Conservation (phyloP, 2,888 invertebrate genomes). For the Dicyrtomina minuta region DNA sequence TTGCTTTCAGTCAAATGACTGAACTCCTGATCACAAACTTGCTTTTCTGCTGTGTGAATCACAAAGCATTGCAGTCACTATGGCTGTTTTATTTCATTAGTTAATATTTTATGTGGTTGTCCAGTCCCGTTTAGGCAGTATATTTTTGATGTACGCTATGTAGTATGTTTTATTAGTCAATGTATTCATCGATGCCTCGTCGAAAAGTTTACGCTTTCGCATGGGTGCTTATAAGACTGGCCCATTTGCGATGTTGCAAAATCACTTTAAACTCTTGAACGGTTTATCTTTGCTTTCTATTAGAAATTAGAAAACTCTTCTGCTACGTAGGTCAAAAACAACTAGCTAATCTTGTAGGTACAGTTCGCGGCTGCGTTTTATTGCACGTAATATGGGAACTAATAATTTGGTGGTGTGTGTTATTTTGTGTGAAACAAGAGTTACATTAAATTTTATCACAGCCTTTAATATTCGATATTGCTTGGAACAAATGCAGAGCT, state of each 20-base stretch:
- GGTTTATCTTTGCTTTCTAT: not conserved
- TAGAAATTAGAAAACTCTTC: no score
- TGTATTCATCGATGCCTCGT: not conserved
- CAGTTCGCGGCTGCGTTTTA: no score
- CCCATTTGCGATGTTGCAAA: not conserved
- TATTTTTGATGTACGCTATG: not conserved
- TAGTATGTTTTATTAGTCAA: not conserved
- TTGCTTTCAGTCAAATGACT: not conserved
- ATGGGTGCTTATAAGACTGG: constrained; percentile 7
- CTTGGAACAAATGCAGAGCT: no score
- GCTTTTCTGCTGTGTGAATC: not conserved
- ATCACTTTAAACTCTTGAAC: not conserved
- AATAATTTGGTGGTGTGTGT: no score
- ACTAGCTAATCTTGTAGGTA: no score
- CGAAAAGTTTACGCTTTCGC: not conserved
- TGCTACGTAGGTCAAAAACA: no score
- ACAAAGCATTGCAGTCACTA: not conserved
- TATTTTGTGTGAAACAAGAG: no score
- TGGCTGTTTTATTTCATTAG: not conserved
- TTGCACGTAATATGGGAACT: no score
- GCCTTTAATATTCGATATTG: no score
- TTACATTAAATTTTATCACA: no score
- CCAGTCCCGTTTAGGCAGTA: not conserved
- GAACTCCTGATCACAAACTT: not conserved
- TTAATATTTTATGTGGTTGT: no score